Conservation (phyloP, 1,140 invertebrate genomes). For the Gryon sp. region DNA sequence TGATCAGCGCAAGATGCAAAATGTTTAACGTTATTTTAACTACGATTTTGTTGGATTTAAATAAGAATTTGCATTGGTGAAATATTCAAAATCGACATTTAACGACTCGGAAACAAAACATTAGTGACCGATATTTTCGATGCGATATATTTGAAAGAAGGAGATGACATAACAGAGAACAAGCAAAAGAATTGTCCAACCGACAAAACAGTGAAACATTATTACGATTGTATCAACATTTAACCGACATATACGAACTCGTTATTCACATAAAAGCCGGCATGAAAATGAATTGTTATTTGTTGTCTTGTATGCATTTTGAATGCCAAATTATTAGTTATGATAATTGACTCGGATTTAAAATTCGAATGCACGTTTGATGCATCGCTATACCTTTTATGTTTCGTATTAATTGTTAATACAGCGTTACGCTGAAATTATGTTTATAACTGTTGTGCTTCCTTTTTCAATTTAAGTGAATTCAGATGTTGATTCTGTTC, state of each 20-base stretch:
- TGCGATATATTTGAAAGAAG: constrained; percentile 25
- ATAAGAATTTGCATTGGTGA: constrained; percentile 53
- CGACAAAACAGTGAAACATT: constrained; percentile 28
- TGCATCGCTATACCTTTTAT: constrained; percentile 1
- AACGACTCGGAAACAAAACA: no score
- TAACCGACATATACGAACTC: constrained; percentile 25
- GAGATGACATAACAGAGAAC: constrained; percentile 35
- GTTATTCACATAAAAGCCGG: constrained; percentile 54
- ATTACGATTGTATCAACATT: constrained; percentile 59
- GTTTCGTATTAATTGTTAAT: constrained; percentile 8
- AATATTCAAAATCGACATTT: constrained; percentile 46
- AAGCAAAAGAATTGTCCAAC: background rate
- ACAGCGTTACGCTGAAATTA: no score
- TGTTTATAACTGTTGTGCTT: no score
- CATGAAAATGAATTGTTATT: constrained; percentile 43
- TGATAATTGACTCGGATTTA: constrained; percentile 55
- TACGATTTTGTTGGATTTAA: constrained; percentile 41
- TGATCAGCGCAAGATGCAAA: constrained; percentile 10
- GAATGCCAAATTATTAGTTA: constrained; percentile 62
- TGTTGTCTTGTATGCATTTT: constrained; percentile 55
- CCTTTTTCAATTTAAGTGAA: no score
- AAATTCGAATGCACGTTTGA: constrained; percentile 40
- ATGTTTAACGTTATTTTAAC: constrained; percentile 44
- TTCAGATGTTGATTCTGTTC: no score
- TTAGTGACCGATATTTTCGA: constrained; percentile 48